Conservation (phyloP, 1,140 invertebrate genomes). For the Hermatobates lingyangjiaoensis region DNA sequence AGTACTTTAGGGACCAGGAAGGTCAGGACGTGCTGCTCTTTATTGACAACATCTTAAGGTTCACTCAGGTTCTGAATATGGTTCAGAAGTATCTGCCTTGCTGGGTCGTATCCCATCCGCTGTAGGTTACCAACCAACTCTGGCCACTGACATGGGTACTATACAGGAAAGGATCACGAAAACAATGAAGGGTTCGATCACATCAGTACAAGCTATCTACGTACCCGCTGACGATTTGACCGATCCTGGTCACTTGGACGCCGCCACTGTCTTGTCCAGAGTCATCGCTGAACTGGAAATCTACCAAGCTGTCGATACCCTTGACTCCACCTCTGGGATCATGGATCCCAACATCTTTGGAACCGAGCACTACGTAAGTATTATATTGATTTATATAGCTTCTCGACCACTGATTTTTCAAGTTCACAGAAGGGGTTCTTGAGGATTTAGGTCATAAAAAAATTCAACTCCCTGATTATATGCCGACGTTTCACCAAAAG, state of each 20-base stretch:
- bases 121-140: constrained; percentile 94
- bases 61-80: constrained; percentile 99
- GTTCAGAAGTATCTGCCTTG: constrained; percentile 93
- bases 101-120: constrained; percentile 98
- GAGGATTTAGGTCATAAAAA: too few relatives aligned
- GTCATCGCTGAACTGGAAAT: constrained; percentile 91
- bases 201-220: constrained; percentile 95
- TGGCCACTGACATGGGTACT: constrained; percentile 98
- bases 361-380: constrained; percentile 83
- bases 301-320: constrained; percentile 94
- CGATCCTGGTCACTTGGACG: constrained; percentile 97
- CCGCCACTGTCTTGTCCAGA: constrained; percentile 94
- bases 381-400: too few relatives aligned
- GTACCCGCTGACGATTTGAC: constrained; percentile 98
- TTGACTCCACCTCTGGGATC: constrained; percentile 95
- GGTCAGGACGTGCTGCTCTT: constrained; percentile 98
- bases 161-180: constrained; percentile 99
- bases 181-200: constrained; percentile 97
- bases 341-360: constrained; percentile 97
- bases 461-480: too few relatives aligned
- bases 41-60: constrained; percentile 99
- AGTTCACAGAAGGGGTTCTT: too few relatives aligned
- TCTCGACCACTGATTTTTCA: too few relatives aligned
- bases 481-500: too few relatives aligned
- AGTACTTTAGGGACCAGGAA: constrained; percentile 98